These are phyloP conservation scores for Pterois miles DNA, from an alignment of 2,797 vertebrate species.

Conservation along the genomic window DNA sequence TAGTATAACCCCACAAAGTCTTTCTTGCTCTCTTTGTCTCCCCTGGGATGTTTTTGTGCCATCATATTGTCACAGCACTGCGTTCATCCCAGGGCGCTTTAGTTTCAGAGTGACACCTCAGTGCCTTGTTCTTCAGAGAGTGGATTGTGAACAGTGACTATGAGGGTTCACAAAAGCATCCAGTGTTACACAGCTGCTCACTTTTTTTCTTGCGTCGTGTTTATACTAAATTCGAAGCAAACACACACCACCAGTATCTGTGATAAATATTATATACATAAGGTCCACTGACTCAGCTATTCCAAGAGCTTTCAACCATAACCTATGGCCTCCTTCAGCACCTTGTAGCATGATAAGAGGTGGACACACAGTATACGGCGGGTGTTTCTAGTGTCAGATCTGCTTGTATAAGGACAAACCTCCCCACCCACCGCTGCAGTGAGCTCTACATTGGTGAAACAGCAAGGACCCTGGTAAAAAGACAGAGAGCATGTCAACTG, in stretches of 20 bases:
- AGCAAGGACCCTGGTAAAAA: neutral
- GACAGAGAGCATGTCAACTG: neutral
- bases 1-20: constrained; percentile 25
- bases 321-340: neutral
- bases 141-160: constrained; percentile 37
- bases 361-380: neutral
- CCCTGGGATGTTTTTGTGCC: constrained; percentile 46
- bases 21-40: constrained; percentile 22
- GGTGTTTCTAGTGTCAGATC: neutral
- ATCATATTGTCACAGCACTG: constrained; percentile 48
- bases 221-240: neutral
- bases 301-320: neutral
- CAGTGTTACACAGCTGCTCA: constrained; percentile 20
- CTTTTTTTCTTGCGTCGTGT: neutral
- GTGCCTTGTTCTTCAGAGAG: constrained; percentile 42
- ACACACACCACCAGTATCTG: neutral
- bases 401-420: neutral
- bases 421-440: neutral
- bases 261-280: neutral
- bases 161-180: constrained; percentile 27
- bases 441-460: neutral
- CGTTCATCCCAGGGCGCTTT: constrained; percentile 48
- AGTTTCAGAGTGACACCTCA: constrained; percentile 48
- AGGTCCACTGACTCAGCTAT: neutral
- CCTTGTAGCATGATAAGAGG: neutral